Percentiles rank a stretch among this genome's conserved stretches.
Evolutionary conservation across 2,113 vertebrate species (phyloP).

Genomic region (Anolis sagrei): DNA sequence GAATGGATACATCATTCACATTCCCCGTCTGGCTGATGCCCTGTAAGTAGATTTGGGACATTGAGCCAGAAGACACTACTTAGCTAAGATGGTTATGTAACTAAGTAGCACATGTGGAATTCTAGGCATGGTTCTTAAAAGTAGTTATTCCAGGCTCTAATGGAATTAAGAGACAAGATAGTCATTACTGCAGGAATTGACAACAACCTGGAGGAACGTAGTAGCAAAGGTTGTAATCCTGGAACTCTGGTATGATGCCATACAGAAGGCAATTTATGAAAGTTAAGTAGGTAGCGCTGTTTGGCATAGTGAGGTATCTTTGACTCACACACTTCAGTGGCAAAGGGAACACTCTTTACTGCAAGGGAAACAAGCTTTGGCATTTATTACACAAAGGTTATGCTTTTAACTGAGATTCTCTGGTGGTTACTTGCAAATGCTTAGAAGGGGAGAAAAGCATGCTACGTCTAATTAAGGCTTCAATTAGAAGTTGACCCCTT

Average conservation of each 20-base stretch:
- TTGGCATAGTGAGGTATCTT: not conserved
- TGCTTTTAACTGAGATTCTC: constrained; percentile 23
- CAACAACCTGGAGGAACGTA: not conserved
- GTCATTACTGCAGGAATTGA: not conserved
- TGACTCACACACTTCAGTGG: not conserved
- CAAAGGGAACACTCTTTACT: not conserved
- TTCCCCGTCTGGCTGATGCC: no score
- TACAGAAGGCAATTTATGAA: not conserved
- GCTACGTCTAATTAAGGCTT: constrained; percentile 45
- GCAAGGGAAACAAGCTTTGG: not conserved
- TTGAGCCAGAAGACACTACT: no score
- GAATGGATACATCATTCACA: no score
- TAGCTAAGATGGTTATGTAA: no score
- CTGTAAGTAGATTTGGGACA: no score
- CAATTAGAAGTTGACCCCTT: constrained; percentile 47
- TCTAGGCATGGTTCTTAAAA: no score
- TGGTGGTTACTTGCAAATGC: constrained; percentile 15
- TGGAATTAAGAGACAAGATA: not conserved
- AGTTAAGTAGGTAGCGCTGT: not conserved
- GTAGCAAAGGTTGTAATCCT: not conserved
- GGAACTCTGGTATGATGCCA: not conserved
- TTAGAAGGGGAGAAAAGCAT: constrained; percentile 18
- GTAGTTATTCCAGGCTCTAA: no score
- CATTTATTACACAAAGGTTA: not conserved
- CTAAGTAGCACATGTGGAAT: no score